A percentile compares a stretch with the other conserved stretches of the same genome.
phyloP scores from a whole-genome alignment of 1,140 invertebrate genomes.

The Archegozetes longisetosus region DNA sequence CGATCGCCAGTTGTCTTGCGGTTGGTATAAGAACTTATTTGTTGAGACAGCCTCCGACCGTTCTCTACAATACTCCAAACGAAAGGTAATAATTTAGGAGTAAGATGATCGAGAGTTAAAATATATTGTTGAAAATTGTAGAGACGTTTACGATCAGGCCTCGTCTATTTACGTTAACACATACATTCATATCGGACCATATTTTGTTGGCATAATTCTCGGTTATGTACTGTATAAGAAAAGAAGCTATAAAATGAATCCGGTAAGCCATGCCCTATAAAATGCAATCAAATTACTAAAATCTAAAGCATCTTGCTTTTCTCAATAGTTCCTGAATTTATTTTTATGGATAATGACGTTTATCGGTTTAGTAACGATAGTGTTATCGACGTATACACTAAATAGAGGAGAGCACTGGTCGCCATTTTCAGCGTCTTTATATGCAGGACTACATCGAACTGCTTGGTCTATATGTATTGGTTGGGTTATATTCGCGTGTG shows the following conservation, averaged over 20 bases:
- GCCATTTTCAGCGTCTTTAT: conserved; percentile 33
- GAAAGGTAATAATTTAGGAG: conserved; percentile 1
- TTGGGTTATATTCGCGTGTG: conserved; percentile 35
- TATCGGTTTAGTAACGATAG: background rate
- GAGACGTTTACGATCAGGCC: background rate
- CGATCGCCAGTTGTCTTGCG: background rate
- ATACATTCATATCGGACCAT: conserved; percentile 20
- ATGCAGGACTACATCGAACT: conserved; percentile 26
- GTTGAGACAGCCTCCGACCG: conserved; percentile 1
- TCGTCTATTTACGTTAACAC: conserved; percentile 16
- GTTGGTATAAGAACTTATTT: conserved; percentile 3
- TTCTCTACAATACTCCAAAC: conserved; percentile 12
- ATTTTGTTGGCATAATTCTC: conserved; percentile 15
- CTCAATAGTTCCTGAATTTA: background rate
- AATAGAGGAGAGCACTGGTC: conserved; percentile 22
- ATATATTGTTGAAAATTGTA: background rate
- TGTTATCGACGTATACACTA: conserved; percentile 19
- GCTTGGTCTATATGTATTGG: conserved; percentile 30
- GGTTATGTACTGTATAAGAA: conserved; percentile 16
- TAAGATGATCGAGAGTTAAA: background rate
- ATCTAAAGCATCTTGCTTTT: no score
- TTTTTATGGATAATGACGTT: conserved; percentile 5
- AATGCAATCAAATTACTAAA: no score
- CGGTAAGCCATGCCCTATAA: conserved; percentile 1
- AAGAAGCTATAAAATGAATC: conserved; percentile 4